Percentiles rank a stretch among this genome's conserved stretches.
phyloP scores from a whole-genome alignment of 2,888 invertebrate genomes.

The Drosophila robusta region DNA sequence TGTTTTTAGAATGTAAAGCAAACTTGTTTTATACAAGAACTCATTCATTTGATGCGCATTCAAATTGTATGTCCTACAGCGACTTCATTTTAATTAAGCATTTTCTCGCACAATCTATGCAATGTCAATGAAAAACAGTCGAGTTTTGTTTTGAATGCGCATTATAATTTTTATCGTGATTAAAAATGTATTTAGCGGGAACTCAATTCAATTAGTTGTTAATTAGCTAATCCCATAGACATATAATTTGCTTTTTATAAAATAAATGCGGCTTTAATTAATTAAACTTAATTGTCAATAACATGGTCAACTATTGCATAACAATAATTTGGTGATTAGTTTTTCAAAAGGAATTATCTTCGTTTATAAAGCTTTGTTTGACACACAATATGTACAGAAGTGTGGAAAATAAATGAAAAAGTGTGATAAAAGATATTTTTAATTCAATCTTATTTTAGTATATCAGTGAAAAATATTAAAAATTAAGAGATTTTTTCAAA shows the following conservation, averaged over 20 bases:
- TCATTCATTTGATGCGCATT: neutral
- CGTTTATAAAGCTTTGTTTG: neutral
- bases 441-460: too few relatives aligned
- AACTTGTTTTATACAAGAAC: neutral
- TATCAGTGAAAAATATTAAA: too few relatives aligned
- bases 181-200: too few relatives aligned
- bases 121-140: neutral
- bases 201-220: slow-evolving; percentile 7
- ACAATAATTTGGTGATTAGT: too few relatives aligned
- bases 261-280: slow-evolving; percentile 1
- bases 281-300: neutral
- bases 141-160: neutral
- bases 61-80: neutral
- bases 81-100: neutral
- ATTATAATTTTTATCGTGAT: too few relatives aligned
- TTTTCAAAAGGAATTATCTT: neutral
- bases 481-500: too few relatives aligned
- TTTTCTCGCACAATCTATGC: neutral
- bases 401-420: neutral
- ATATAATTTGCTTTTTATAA: neutral
- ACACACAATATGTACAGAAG: too few relatives aligned
- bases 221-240: neutral
- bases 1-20: neutral
- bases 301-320: neutral
- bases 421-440: too few relatives aligned